These are phyloP conservation scores for Girardinus metallicus DNA, from an alignment of 2,797 vertebrate species.

Conservation along the genomic window DNA sequence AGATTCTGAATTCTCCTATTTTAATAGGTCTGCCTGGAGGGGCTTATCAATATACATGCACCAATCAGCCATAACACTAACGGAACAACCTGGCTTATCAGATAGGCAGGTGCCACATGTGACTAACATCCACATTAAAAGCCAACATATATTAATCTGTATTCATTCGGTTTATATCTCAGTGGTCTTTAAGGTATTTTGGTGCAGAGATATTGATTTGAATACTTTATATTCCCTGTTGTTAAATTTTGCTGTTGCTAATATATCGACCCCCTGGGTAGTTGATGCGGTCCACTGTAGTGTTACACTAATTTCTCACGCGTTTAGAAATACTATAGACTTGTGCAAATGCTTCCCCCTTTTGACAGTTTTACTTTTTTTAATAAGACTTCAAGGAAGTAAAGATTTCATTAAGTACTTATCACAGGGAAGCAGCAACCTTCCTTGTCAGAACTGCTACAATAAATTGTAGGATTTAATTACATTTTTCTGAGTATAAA, in stretches of 20 bases:
- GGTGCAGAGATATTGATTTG: not conserved
- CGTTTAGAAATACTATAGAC: conserved; percentile 9
- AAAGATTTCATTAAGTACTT: conserved; percentile 24
- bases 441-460: not conserved
- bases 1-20: not conserved
- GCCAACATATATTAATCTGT: not conserved
- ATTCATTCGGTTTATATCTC: not conserved
- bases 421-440: conserved; percentile 17
- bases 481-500: not conserved
- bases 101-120: not conserved
- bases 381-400: conserved; percentile 8
- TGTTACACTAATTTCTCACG: conserved; percentile 6
- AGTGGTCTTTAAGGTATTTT: not conserved
- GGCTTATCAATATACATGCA: not conserved
- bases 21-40: not conserved
- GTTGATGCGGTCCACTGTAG: conserved; percentile 12
- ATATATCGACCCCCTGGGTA: conserved; percentile 6
- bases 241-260: conserved; percentile 1
- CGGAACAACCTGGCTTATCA: not conserved
- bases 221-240: conserved; percentile 1
- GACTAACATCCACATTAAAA: not conserved
- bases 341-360: not conserved
- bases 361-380: conserved; percentile 9
- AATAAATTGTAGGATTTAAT: conserved; percentile 10
- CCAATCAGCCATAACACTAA: not conserved